Evolutionary conservation across 2,797 vertebrate species (phyloP), one percentile per base, ranked within the genome.

Genomic region (Ptychadena robeensis): DNA sequence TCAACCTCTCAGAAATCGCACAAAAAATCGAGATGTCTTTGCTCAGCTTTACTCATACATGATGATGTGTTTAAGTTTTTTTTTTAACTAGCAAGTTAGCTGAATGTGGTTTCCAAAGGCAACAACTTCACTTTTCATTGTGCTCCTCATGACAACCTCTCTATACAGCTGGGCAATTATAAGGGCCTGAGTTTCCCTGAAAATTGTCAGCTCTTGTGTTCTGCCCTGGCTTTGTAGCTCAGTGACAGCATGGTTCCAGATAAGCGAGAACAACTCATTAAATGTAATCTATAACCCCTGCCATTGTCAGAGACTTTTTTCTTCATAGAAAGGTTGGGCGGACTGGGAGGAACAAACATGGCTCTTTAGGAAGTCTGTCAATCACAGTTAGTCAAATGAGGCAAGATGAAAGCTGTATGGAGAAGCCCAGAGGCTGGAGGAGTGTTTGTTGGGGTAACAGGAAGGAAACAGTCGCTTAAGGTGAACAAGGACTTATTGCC

Each of bases 381-480:
- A 83, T 83, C 81, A 78, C 59, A 78, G 59, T 78, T 78, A 78
- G 74, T 73, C 74, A 78, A 78, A 70, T 66, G 38, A 72, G 34
- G 74, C 31, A 59, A 73, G 81, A 83, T 83, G 68, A 83, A 83
- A 83, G 81, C 32, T 64, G 32, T 15, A 14, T 57, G 34, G 35
- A 30, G 68, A 78, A 65, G 74, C 74, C 80, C 59, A 72, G 44
- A 38, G 81, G 81, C 81, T 65, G 74, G 59, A 64, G 81, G 81
- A 32, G 74, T 70, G 53, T 67, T 78, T 72, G 35, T 65, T 53
- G 81, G 67, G 67, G 59, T 66, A 72, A 72, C 37, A 72, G 81
- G 59, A 83, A 83, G 74, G 74, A 83, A 83, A 72, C 68, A 57
- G 74, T 67, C 72, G 57, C 27, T 70, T 78, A 77, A 78, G 59